A percentile compares a stretch with the other conserved stretches of the same genome.
Conservation (phyloP, 2,113 vertebrate genomes). For the Corythaixoides concolor region DNA sequence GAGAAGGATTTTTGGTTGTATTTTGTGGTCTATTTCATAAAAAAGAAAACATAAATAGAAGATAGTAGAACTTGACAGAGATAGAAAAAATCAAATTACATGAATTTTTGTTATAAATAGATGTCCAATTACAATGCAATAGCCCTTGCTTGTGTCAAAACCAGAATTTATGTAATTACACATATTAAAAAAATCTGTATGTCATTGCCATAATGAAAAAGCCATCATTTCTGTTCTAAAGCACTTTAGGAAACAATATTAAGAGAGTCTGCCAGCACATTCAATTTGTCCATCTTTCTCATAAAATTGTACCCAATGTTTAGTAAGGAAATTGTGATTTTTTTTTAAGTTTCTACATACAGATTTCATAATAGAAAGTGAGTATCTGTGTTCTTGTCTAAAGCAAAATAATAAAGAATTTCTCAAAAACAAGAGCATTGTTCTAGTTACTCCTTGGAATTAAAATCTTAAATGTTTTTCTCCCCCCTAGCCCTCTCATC, state of each 20-base stretch:
- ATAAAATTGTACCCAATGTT: conserved; percentile 55
- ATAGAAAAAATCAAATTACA: neutral
- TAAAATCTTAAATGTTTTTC: neutral
- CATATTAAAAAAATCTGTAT: conserved; percentile 32
- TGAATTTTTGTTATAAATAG: conserved; percentile 4
- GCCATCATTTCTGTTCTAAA: conserved; percentile 55
- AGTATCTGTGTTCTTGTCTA: neutral
- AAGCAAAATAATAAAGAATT: conserved; percentile 19
- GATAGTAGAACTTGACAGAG: neutral
- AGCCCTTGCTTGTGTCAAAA: conserved; percentile 28
- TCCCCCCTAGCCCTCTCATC: neutral
- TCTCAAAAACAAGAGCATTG: neutral
- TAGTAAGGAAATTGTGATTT: conserved; percentile 10
- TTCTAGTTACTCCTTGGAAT: neutral
- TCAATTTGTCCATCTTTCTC: conserved; percentile 33
- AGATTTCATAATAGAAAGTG: conserved; percentile 9
- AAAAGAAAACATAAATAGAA: neutral
- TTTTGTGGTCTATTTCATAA: neutral
- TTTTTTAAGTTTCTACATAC: neutral
- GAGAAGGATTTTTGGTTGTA: neutral
- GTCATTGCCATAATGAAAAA: conserved; percentile 58
- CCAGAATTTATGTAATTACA: conserved; percentile 51
- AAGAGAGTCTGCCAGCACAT: conserved; percentile 27
- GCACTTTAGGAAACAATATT: conserved; percentile 53
- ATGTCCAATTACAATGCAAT: neutral